phyloP scores from a whole-genome alignment of 2,888 invertebrate genomes.

The Rhopalosiphum nymphaeae region DNA sequence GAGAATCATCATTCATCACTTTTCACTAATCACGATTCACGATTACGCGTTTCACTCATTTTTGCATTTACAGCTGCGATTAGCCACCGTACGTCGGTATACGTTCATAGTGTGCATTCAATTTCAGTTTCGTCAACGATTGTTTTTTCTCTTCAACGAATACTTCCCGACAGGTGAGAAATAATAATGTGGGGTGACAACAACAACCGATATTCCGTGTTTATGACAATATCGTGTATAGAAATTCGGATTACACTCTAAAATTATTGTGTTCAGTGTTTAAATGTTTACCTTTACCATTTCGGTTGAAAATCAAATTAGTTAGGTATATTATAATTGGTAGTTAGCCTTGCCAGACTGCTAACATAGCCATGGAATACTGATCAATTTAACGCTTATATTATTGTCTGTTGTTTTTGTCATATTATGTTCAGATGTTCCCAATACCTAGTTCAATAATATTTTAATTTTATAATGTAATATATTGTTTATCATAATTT shows the following conservation, averaged over 20 bases:
- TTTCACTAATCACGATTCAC: not conserved
- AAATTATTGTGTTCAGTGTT: not conserved
- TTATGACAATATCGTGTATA: not conserved
- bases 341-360: not conserved
- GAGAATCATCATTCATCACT: not conserved
- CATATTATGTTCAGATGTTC: not conserved
- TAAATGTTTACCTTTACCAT: not conserved
- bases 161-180: not conserved
- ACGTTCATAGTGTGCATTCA: not conserved
- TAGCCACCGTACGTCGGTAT: not conserved
- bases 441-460: not conserved
- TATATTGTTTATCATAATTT: too few species aligned
- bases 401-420: not conserved
- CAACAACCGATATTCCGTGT: not conserved
- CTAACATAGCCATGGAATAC: not conserved
- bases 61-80: not conserved
- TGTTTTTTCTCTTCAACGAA: not conserved
- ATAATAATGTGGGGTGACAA: not conserved
- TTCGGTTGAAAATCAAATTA: not conserved
- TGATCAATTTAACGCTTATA: not conserved
- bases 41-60: not conserved
- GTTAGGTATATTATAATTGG: not conserved
- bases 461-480: not conserved
- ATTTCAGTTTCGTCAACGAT: not conserved
- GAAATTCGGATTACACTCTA: not conserved